Percentiles rank a stretch among this genome's conserved stretches.
Conservation (phyloP, 2,888 invertebrate species). For the Physocephala rufipes region DNA sequence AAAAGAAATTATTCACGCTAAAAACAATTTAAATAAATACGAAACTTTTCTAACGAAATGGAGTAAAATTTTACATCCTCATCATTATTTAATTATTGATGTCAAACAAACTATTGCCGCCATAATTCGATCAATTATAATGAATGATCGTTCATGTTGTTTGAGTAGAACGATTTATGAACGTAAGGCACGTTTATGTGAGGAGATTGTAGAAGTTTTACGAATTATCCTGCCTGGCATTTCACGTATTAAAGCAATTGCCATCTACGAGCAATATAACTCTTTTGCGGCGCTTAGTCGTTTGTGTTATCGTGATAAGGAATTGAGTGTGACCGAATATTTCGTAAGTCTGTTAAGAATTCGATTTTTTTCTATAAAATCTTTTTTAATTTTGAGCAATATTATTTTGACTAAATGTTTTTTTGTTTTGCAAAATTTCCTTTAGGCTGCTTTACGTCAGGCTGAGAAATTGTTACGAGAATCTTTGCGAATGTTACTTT, state of each 20-base stretch:
- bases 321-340: slow-evolving; percentile 50
- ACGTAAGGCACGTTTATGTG: slow-evolving; percentile 74
- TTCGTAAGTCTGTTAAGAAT: slow-evolving; percentile 50
- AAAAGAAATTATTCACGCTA: slow-evolving; percentile 65
- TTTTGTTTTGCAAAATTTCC: background rate
- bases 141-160: slow-evolving; percentile 67
- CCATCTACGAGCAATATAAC: slow-evolving; percentile 79
- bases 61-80: slow-evolving; percentile 70
- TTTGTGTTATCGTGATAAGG: slow-evolving; percentile 56
- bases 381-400: too few species aligned
- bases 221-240: slow-evolving; percentile 73
- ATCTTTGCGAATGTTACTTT: slow-evolving; percentile 73
- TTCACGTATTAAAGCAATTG: slow-evolving; percentile 70
- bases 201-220: slow-evolving; percentile 73
- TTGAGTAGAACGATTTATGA: slow-evolving; percentile 70
- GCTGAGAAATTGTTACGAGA: slow-evolving; percentile 72
- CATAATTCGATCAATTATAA: slow-evolving; percentile 67
- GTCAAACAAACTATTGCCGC: slow-evolving; percentile 77
- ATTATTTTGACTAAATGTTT: background rate
- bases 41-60: slow-evolving; percentile 70
- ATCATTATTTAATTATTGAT: slow-evolving; percentile 75
- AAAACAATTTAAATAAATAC: slow-evolving; percentile 57
- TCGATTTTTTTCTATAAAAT: too few species aligned
- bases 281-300: slow-evolving; percentile 71
- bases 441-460: slow-evolving; percentile 68